A percentile compares a stretch with the other conserved stretches of the same genome.
phyloP scores from a whole-genome alignment of 2,113 vertebrate species.

The Anthoscopus minutus region DNA sequence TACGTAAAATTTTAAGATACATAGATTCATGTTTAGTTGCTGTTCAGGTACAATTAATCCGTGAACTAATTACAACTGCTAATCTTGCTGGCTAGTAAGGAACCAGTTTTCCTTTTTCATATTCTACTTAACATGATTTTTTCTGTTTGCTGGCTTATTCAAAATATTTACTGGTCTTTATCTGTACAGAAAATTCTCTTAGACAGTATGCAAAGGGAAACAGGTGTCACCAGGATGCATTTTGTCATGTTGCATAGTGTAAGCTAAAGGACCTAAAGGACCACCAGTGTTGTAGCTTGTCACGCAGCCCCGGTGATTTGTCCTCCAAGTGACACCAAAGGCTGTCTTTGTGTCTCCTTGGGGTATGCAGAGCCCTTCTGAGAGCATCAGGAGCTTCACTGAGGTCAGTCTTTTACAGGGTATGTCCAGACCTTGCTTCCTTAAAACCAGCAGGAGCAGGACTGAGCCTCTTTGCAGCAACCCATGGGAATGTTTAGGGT shows the following conservation, averaged over 20 bases:
- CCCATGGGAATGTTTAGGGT: background rate
- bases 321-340: background rate
- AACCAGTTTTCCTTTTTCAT: background rate
- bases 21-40: background rate
- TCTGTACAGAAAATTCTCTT: background rate
- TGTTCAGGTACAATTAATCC: background rate
- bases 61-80: background rate
- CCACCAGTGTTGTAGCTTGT: background rate
- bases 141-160: background rate
- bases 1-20: background rate
- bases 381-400: background rate
- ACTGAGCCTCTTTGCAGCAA: background rate
- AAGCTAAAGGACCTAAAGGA: background rate
- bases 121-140: background rate
- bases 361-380: background rate
- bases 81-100: background rate
- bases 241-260: accelerated
- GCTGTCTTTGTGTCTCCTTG: background rate
- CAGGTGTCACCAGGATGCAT: background rate
- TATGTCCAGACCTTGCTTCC: background rate
- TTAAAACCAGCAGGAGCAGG: background rate
- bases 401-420: background rate
- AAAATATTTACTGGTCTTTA: background rate
- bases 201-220: background rate
- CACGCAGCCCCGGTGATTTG: background rate